Evolutionary conservation across 2,888 invertebrate species (phyloP), one percentile per base, ranked within the genome.

Genomic region (Yponomeuta cagnagella): DNA sequence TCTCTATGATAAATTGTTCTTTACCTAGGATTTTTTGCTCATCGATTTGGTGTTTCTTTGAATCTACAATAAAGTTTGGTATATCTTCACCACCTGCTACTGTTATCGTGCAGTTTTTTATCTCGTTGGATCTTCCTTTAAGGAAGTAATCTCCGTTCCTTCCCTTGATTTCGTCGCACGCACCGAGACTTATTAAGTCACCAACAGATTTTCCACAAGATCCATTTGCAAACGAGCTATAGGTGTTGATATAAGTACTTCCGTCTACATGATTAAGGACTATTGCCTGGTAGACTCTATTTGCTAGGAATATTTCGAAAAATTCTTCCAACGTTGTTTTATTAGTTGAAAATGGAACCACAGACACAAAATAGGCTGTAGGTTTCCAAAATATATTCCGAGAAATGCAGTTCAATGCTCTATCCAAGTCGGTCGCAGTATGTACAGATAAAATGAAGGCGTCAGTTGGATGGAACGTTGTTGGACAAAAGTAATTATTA

Each of bases 31-130:
- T 30, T 3, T 30, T 12, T 65, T 23, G 43, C 12, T n/a, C 65
- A 30, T 58, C 15, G 1, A n/a, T 12, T 23, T 48, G 37, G 48
- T 48, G 48, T 48, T 58, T 33, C 9, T 30, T 70, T 43, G 31
- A 63, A 6, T 37, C 2, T 23, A 68, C 12, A 48, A 70, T 68
- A 8, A 72, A 48, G 48, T 69, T 71, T 58, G 74, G 74, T 10
- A 73, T 64, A 23, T 73, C 72, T 70, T 74, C 74, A 10, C 65
- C 31, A 12, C 71, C 58, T 68, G 63, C 67, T 4, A 73, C 73
- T 10, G 33, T 68, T 4, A 74, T 23, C 12, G 73, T 73, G 65
- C 75, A 75, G 31, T 72, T 70, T 10, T 48, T 43, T 12, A 73
- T 71, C 9, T 48, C 58, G n/a, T 72, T 0, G 3, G 52, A 15